Evolutionary conservation across 2,797 vertebrate species (phyloP), one percentile per base, ranked within the genome.

Genomic region (Silurus lanzhouensis): DNA sequence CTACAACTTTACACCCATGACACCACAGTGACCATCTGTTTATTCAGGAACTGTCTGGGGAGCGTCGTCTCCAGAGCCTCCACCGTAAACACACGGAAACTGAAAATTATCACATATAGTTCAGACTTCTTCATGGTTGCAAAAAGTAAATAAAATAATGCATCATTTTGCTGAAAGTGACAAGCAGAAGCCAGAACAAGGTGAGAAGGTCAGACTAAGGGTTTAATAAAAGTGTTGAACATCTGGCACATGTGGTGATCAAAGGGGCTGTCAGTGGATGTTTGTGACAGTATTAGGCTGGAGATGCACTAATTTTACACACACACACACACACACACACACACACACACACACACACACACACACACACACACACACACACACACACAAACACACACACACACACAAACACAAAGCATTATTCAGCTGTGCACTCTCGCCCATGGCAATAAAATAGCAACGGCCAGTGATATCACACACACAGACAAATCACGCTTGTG

Each of bases 241-340:
- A 94, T 95, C 93, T 94, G 94, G 86, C 89, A 80, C 92, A 86
- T 31, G 66, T 78, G 84, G 85, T 61, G 93, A 94, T 95, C 94
- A 93, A 90, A 85, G 83, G 9, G 86, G 38, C 8, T 78, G 83
- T 64, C 76, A 72, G 83, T 5, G 25, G 74, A n/a, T 48, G 60
- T 17, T 64, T 13, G 38, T 64, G 20, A 48, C 14, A 64, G 17
- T 48, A 46, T 17, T 5, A 25, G 22, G 13, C 31, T n/a, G 38
- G 20, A 19, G 63, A n/a, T 52, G 44, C 13, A 81, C 46, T 66
- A 3, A 19, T 55, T 27, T 48, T 31, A 52, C 10, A 52, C 8
- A 52, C 48, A 52, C 48, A 52, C 48, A 52, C 48, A 52, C 27
- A 15, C n/a, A 8, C 52, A 58, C 74, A 55, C 74, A 64, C 72